Evolutionary conservation across 2,888 invertebrate genomes (phyloP).

Genomic region (Alviniconcha strummeri): DNA sequence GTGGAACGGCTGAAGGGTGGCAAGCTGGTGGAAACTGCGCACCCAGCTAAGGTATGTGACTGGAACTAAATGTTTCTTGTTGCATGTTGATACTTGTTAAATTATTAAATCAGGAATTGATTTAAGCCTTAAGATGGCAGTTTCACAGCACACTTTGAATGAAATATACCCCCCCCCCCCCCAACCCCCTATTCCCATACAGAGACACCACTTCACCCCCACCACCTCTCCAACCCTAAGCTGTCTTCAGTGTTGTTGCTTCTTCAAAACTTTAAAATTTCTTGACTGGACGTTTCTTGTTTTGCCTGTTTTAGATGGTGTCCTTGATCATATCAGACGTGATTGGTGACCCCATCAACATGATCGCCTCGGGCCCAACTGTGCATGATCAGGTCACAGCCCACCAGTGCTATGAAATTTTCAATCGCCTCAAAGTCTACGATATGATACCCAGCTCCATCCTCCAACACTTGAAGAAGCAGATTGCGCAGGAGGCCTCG

Average conservation of each 20-base stretch:
- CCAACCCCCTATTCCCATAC: too few species aligned
- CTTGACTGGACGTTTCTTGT: neutral
- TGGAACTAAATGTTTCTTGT: neutral
- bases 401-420: slow-evolving; percentile 78
- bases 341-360: slow-evolving; percentile 88
- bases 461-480: slow-evolving; percentile 38
- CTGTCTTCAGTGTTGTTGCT: neutral
- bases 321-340: slow-evolving; percentile 95
- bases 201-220: too few species aligned
- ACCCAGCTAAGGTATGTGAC: slow-evolving; percentile 67
- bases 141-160: too few species aligned
- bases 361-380: slow-evolving; percentile 97
- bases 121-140: too few species aligned
- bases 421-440: slow-evolving; percentile 80
- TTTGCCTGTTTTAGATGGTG: slow-evolving; percentile 76
- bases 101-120: too few species aligned
- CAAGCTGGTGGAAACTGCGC: slow-evolving; percentile 70
- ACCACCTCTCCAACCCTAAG: too few species aligned
- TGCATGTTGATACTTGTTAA: too few species aligned
- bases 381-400: slow-evolving; percentile 76
- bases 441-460: slow-evolving; percentile 78
- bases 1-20: slow-evolving; percentile 91
- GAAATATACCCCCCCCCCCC: too few species aligned
- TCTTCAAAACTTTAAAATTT: neutral
- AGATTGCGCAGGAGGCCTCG: slow-evolving; percentile 26